phyloP scores from a whole-genome alignment of 2,797 vertebrate genomes.

The Trachurus trachurus region DNA sequence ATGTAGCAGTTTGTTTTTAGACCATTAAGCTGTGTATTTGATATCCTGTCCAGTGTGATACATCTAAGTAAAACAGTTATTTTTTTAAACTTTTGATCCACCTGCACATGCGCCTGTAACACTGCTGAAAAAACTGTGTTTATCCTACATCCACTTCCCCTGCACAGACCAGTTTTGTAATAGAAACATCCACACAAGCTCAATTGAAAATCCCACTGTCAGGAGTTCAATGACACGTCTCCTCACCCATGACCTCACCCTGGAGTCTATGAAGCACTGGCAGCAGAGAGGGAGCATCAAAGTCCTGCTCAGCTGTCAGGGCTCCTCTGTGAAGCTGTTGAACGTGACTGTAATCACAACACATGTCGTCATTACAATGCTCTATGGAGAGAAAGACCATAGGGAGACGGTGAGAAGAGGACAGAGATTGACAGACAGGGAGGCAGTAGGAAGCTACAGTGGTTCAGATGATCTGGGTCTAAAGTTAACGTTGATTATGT shows the following conservation, averaged over 20 bases:
- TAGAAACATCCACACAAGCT: slow-evolving; percentile 30
- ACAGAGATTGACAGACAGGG: neutral
- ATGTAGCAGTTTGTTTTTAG: neutral
- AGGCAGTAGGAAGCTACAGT: neutral
- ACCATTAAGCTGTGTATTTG: neutral
- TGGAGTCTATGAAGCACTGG: slow-evolving; percentile 33
- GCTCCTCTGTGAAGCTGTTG: slow-evolving; percentile 30
- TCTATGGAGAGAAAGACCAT: slow-evolving; percentile 20
- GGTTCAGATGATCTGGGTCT: no score
- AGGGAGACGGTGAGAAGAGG: slow-evolving; percentile 1
- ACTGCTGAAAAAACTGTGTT: no score
- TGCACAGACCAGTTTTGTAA: slow-evolving; percentile 9
- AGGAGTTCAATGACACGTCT: slow-evolving; percentile 30
- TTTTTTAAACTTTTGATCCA: no score
- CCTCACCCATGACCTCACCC: slow-evolving; percentile 21
- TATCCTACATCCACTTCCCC: neutral
- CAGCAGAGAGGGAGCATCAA: slow-evolving; percentile 40
- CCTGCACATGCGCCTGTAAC: no score
- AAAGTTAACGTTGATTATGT: no score
- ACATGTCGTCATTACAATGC: slow-evolving; percentile 9
- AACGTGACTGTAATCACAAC: slow-evolving; percentile 51
- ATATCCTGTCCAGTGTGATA: neutral
- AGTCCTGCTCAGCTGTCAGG: slow-evolving; percentile 48
- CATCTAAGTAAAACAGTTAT: no score
- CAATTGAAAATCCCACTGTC: slow-evolving; percentile 45